Conservation (phyloP, 2,888 invertebrate genomes). For the Melinaea marsaeus region DNA sequence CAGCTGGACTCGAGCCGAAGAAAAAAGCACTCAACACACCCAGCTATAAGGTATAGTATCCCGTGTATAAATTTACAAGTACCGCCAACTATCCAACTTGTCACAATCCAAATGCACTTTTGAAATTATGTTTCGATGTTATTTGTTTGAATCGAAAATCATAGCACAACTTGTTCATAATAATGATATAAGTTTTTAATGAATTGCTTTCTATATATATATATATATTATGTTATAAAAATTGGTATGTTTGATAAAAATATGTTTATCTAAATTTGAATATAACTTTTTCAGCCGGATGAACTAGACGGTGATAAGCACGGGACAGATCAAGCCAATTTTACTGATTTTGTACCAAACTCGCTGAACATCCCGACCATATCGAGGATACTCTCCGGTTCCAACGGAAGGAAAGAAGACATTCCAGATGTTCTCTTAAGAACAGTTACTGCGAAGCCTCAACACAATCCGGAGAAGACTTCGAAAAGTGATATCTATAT, state of each 20-base stretch:
- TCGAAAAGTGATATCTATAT: conserved; percentile 65
- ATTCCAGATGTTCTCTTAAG: conserved; percentile 86
- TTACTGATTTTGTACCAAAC: conserved; percentile 82
- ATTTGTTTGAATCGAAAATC: conserved; percentile 13
- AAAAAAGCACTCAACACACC: conserved; percentile 87
- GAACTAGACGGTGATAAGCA: conserved; percentile 69
- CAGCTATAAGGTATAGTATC: conserved; percentile 76
- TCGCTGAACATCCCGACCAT: conserved; percentile 88
- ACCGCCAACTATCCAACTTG: conserved; percentile 15
- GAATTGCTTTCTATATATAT: neutral
- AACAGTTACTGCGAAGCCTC: conserved; percentile 80
- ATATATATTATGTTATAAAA: no score
- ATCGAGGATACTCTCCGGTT: conserved; percentile 89
- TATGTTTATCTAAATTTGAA: no score
- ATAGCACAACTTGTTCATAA: conserved; percentile 11
- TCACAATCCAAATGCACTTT: conserved; percentile 11
- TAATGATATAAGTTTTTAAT: conserved; percentile 6
- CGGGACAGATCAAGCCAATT: conserved; percentile 69
- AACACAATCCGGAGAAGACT: conserved; percentile 65
- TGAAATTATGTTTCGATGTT: conserved; percentile 7
- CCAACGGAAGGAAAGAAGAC: conserved; percentile 89
- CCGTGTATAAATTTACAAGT: conserved; percentile 1
- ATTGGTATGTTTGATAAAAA: no score
- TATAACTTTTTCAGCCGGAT: conserved; percentile 57
- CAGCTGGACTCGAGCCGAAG: conserved; percentile 73